Evolutionary conservation across 2,113 vertebrate genomes (phyloP), one percentile per base, ranked within the genome.

Genomic region (Pipa parva): DNA sequence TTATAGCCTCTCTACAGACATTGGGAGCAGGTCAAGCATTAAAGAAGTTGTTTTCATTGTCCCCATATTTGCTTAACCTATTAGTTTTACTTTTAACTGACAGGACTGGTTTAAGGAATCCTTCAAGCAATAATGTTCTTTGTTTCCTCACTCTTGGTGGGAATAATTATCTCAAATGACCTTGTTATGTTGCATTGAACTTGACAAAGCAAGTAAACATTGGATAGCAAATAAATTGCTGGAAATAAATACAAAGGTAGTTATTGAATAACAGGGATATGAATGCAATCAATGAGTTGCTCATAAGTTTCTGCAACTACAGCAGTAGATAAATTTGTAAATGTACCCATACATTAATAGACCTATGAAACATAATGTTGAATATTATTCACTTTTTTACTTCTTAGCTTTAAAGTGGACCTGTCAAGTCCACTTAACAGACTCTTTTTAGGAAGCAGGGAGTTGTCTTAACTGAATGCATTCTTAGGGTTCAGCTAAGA

Each of bases 11-110:
- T 42, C 29, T 59, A 55, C 56, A 59, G 21, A 67, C 42, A 59
- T 58, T 59, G 48, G 54, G 17, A 67, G 29, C 64, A 67, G 55
- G 64, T 67, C 64, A 67, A 67, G 29, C 64, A 67, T 67, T 59
- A 67, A 48, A 67, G 64, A 45, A 48, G 48, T 25, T 39, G 27
- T 20, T 59, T 59, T 50, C 37, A 65, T 65, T 65, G 52, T 65
- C 45, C 57, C 36, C 52, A 22, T 65, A 57, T 65, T 65, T 65
- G 63, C 42, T 65, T 48, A 65, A 20, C 37, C 63, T 57, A 21
- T 46, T 49, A 20, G 5, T 46, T 28, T 65, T 27, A 18, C 55
- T 65, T 65, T 46, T 52, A 56, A 52, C 63, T 65, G 63, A 65
- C 62, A 63, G 25, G 17, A 7, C 33, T 22, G 13, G 3, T 63